A percentile compares a stretch with the other conserved stretches of the same genome.
phyloP scores from a whole-genome alignment of 2,888 invertebrate genomes.

The Caenorhabditis becei region DNA sequence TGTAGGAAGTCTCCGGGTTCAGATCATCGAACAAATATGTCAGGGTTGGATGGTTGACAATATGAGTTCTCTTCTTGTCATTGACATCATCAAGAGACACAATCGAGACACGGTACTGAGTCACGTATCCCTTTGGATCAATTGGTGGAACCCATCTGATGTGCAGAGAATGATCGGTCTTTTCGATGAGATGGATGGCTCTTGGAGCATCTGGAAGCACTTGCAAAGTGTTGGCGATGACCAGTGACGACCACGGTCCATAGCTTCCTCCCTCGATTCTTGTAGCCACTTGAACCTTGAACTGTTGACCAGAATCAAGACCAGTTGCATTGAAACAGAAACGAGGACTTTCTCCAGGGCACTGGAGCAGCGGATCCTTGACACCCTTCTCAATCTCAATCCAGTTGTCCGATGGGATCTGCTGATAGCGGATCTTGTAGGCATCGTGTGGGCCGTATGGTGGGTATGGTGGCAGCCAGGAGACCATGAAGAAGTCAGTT shows the following conservation, averaged over 20 bases:
- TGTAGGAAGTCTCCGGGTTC: constrained; percentile 81
- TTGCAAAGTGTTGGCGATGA: constrained; percentile 81
- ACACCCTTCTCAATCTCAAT: constrained; percentile 74
- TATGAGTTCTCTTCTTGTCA: constrained; percentile 68
- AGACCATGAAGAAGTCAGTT: constrained; percentile 81
- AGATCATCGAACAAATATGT: constrained; percentile 79
- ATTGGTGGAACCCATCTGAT: constrained; percentile 81
- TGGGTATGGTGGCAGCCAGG: constrained; percentile 82
- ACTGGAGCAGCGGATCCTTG: constrained; percentile 76
- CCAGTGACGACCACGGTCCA: constrained; percentile 78
- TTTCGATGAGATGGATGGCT: constrained; percentile 80
- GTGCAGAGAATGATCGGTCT: constrained; percentile 79
- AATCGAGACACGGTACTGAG: constrained; percentile 79
- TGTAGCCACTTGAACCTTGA: constrained; percentile 77
- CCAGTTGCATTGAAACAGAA: constrained; percentile 81
- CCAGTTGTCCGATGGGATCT: constrained; percentile 78
- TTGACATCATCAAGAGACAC: constrained; percentile 76
- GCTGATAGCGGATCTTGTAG: constrained; percentile 80
- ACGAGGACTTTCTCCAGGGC: constrained; percentile 77
- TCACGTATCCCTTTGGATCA: constrained; percentile 76
- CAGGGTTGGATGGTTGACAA: constrained; percentile 79
- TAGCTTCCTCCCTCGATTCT: constrained; percentile 80
- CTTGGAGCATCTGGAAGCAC: constrained; percentile 80
- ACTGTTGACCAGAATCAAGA: constrained; percentile 80
- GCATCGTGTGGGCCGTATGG: constrained; percentile 81